Evolutionary conservation across 92 coral and sea anemone species (phyloP), one percentile per base, ranked within the genome.

Genomic region (Umimayanthus chanpuru): DNA sequence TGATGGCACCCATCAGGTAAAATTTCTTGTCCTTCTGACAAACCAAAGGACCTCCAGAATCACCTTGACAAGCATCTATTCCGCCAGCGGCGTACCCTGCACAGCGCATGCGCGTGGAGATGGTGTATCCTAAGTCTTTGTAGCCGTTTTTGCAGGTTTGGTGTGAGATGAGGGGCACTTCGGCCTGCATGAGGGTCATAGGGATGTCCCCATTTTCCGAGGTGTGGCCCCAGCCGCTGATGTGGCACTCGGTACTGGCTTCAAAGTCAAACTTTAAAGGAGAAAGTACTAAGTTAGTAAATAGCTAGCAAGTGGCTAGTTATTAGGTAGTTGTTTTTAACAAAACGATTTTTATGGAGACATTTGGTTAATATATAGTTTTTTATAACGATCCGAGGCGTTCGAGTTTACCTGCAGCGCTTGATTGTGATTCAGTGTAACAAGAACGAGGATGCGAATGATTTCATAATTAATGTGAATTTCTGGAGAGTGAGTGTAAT

Each of bases 41-140:
- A 61, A 93, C 96, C 90, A 95, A 91, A 85, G 98, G 98, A 58
- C 98, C 98, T 16, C 98, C 98, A 30, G 96, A 93, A 87, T 95
- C 98, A 49, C 98, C 98, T 65, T 95, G 98, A 78, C 98, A 95
- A 85, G 98, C 96, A 94, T 95, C 98, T 78, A 95, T 95, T 21
- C 81, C 90, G 1, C 98, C 98, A 53, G 66, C 85, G 14, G 92
- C 91, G 76, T 90, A 92, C 29, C 98, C 98, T 40, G 98, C 98
- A 56, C 98, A 95, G 58, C 98, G 98, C 98, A 95, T 95, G 94
- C 96, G 94, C 74, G 92, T 32, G 38, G 93, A 77, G 23, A 95
- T 80, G 16, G 85, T 88, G 91, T 95, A 96, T 65, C 97, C 92
- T 58, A 93, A 88, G 83, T 95, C 93, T 12, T 72, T 67, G 89